Conservation (phyloP, 2,888 invertebrate species). For the Mythimna loreyi region DNA sequence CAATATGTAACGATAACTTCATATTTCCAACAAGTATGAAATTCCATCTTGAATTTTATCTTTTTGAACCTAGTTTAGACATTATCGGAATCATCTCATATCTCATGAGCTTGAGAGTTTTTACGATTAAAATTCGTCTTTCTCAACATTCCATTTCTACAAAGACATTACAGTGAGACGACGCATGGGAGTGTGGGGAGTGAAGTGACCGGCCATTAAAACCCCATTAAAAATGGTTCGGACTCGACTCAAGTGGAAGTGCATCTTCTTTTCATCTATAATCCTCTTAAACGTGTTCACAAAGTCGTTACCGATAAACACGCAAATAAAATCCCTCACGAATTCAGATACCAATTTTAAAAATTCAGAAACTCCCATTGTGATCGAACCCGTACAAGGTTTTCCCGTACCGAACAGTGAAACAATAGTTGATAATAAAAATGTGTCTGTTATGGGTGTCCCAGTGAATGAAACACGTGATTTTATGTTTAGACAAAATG, state of each 20-base stretch:
- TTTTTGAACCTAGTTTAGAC: constrained; percentile 61
- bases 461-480: constrained; percentile 55
- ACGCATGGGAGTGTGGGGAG: constrained; percentile 70
- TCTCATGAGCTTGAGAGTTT: constrained; percentile 40
- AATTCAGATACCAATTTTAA: constrained; percentile 57
- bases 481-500: constrained; percentile 49
- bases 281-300: constrained; percentile 70
- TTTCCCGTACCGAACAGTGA: constrained; percentile 20
- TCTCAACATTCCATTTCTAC: constrained; percentile 65
- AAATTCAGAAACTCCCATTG: constrained; percentile 46
- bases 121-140: constrained; percentile 47
- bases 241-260: constrained; percentile 77
- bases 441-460: constrained; percentile 46
- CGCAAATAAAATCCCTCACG: constrained; percentile 40
- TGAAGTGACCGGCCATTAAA: constrained; percentile 67
- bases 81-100: constrained; percentile 69
- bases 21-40: constrained; percentile 17
- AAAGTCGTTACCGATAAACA: constrained; percentile 72
- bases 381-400: constrained; percentile 38
- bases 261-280: constrained; percentile 67
- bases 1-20: constrained; percentile 38
- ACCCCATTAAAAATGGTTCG: constrained; percentile 75
- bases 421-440: constrained; percentile 28
- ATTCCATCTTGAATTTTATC: constrained; percentile 63
- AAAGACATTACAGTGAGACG: constrained; percentile 59